These are phyloP conservation scores for Ploceus nigricollis DNA, from an alignment of 2,113 vertebrate species.

Conservation along the genomic window DNA sequence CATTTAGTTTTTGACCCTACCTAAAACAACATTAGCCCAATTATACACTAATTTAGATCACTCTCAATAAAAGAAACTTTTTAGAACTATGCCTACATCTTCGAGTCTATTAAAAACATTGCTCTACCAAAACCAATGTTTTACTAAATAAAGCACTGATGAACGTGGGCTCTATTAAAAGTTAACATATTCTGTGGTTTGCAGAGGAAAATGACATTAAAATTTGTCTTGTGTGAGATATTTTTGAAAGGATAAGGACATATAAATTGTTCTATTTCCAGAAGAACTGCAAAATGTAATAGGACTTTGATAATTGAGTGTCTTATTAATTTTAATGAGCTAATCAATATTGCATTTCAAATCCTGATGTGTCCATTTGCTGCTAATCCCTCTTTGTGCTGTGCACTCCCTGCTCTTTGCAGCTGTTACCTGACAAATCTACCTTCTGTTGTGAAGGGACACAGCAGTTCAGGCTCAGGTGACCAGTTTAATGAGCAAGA, in stretches of 20 bases:
- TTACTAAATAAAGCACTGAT: not conserved
- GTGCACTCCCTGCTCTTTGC: not conserved
- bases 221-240: not conserved
- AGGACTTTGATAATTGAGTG: not conserved
- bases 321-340: conserved; percentile 47
- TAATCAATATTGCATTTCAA: conserved; percentile 39
- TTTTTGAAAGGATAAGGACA: not conserved
- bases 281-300: not conserved
- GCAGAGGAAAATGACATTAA: not conserved
- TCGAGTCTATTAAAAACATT: not conserved
- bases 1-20: not conserved
- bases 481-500: not conserved
- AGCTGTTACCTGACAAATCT: not conserved
- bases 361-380: not conserved
- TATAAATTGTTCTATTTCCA: not conserved
- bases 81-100: not conserved
- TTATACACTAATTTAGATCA: not conserved
- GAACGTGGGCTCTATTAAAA: not conserved
- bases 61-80: not conserved
- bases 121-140: not conserved
- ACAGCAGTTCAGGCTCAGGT: not conserved
- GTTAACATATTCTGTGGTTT: not conserved
- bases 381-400: not conserved
- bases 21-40: not conserved
- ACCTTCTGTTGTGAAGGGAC: not conserved